Evolutionary conservation across 2,888 invertebrate genomes (phyloP).

Genomic region (Eupithecia exiguata): DNA sequence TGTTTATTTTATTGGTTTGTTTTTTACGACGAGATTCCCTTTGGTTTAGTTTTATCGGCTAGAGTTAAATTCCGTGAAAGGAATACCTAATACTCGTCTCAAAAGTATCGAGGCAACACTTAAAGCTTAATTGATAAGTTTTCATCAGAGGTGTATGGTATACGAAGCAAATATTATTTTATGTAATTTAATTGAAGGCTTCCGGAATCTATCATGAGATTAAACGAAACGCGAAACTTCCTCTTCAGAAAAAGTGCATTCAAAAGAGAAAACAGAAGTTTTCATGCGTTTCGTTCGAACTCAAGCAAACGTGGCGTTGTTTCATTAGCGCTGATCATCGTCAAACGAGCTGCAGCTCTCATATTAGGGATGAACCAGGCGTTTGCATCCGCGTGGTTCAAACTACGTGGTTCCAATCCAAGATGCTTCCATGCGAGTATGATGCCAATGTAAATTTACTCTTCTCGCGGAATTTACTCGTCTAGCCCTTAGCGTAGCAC

Average conservation of each 20-base stretch:
- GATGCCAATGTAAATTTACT: neutral
- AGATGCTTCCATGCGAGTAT: neutral
- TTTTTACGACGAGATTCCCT: conserved; percentile 63
- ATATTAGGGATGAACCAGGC: neutral
- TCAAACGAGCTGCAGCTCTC: neutral
- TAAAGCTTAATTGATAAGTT: neutral
- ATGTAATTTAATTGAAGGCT: neutral
- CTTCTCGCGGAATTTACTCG: neutral
- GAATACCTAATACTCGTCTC: neutral
- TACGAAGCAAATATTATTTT: neutral
- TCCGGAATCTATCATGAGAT: neutral
- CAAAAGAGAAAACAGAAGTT: neutral
- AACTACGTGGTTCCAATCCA: neutral
- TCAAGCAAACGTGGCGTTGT: neutral
- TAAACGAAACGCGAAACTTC: neutral
- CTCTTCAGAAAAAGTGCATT: neutral
- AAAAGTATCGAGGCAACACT: neutral
- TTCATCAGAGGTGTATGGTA: neutral
- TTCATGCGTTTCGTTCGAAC: neutral
- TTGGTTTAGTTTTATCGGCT: conserved; percentile 22
- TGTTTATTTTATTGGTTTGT: conserved; percentile 78
- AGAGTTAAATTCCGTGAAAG: neutral
- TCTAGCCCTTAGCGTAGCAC: neutral
- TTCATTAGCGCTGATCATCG: neutral
- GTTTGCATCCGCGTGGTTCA: neutral